Conservation (phyloP, 2,797 vertebrate species). For the Neostethus bicornis region DNA sequence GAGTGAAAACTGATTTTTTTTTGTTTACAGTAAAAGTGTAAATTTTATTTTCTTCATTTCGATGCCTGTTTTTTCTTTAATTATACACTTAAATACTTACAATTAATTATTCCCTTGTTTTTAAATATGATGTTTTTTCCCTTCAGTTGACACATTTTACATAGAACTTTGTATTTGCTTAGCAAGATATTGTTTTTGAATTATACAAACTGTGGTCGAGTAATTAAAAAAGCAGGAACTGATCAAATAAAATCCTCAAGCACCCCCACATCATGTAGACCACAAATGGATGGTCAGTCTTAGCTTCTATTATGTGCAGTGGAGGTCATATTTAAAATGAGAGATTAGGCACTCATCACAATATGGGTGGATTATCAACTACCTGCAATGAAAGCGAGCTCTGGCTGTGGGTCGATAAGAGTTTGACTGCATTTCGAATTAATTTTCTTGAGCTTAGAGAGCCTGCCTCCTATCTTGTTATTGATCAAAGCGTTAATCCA, state of each 20-base stretch:
- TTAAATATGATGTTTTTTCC: background rate
- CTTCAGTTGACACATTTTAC: background rate
- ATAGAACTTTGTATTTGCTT: slow-evolving; percentile 14
- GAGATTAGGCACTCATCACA: slow-evolving; percentile 96
- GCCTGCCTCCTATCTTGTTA: slow-evolving; percentile 89
- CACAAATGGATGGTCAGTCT: slow-evolving; percentile 60
- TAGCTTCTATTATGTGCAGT: slow-evolving; percentile 64
- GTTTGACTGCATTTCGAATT: slow-evolving; percentile 98
- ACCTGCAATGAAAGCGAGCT: slow-evolving; percentile 93
- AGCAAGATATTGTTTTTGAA: slow-evolving; percentile 46
- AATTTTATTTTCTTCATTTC: background rate
- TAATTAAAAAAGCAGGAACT: slow-evolving; percentile 30
- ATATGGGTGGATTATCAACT: slow-evolving; percentile 95
- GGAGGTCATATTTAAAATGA: slow-evolving; percentile 90
- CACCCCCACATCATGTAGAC: slow-evolving; percentile 18
- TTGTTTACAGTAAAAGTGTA: slow-evolving; percentile 2
- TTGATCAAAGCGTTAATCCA: slow-evolving; percentile 97
- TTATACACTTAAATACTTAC: slow-evolving; percentile 5
- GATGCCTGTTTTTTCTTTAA: background rate
- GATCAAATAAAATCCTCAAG: slow-evolving; percentile 27
- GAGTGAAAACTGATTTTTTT: slow-evolving; percentile 2
- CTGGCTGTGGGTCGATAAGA: slow-evolving; percentile 93
- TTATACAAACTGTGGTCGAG: slow-evolving; percentile 43
- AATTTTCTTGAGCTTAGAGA: slow-evolving; percentile 94
- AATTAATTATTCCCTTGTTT: background rate